Conservation (phyloP, 1,140 invertebrate species). For the Bombus balteatus region DNA sequence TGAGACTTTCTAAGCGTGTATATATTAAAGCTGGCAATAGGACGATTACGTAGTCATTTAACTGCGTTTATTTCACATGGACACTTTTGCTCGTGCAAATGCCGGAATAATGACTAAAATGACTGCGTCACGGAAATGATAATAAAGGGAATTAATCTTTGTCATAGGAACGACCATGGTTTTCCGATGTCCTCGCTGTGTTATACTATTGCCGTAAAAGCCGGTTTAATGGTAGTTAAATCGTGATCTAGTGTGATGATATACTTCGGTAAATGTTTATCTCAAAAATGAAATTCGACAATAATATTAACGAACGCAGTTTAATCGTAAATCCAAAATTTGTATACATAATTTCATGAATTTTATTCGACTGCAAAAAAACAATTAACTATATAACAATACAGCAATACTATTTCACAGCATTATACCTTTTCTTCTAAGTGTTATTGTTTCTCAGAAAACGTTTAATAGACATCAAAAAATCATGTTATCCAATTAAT, state of each 20-base stretch:
- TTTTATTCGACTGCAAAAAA: background rate
- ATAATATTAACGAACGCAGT: background rate
- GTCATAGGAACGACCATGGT: background rate
- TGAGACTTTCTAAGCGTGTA: background rate
- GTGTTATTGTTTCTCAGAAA: too few relatives aligned
- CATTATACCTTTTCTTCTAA: too few relatives aligned
- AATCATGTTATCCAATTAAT: too few relatives aligned
- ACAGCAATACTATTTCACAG: background rate
- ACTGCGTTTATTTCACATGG: background rate
- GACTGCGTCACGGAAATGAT: conserved; percentile 15
- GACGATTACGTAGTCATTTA: background rate
- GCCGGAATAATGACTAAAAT: conserved; percentile 10
- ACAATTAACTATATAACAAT: background rate
- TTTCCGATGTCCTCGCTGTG: background rate
- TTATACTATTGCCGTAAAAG: background rate
- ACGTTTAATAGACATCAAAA: too few relatives aligned
- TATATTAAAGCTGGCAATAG: background rate
- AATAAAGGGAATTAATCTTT: conserved; percentile 39
- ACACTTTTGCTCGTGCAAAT: background rate
- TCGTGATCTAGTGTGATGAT: background rate
- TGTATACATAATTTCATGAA: background rate
- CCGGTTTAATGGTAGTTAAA: conserved; percentile 5
- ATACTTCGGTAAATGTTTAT: background rate
- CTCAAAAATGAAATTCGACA: background rate
- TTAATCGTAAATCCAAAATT: background rate